Base-by-base conservation (phyloP, 2,113 vertebrate genomes). In the Turnix velox region DNA sequence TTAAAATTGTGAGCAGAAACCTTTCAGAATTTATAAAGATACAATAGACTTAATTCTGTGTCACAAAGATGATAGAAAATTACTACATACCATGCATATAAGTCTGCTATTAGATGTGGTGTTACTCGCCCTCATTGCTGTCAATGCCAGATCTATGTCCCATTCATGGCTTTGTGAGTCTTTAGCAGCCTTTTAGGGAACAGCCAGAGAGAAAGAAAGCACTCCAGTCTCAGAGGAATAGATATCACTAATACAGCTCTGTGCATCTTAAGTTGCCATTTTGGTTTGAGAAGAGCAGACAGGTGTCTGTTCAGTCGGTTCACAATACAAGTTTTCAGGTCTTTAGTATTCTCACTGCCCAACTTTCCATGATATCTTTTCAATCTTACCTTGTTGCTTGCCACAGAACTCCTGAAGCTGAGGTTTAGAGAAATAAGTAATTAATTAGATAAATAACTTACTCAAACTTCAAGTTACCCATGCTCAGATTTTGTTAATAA, bases 1-100 rank as follows among this genome's bases (percentile, higher is more conserved):
- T 89, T 74, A 54, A 84, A 89, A 59, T n/a, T 16, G n/a, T 51
- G 4, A 93, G 14, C 33, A 89, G 75, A 84, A 91, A 45, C 1
- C 4, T 74, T 81, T 74, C 39, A 2, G 8, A n/a, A 43, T 86
- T 67, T 63, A 23, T 55, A 55, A 66, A 68, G 2, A 2, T 73
- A 18, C 28, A 43, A 63, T 22, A 59, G 24, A 67, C 39, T 72
- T 68, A 51, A 27, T 5, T 22, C 9, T 52, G 17, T 37, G 15
- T 62, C 40, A 58, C 85, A 14, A 20, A 71, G 13, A 20, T 46
- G 54, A 31, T 25, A 75, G 39, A 63, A 84, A 54, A 42, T n/a
- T 1, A 42, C 45, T 87, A 48, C 54, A 24, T 42, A 10, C 24
- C 68, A 77, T 42, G 18, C 27, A 55, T 24, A 13, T 59, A 69